These are phyloP conservation scores for Enteromius afrohamiltoni DNA, from an alignment of 2,797 vertebrate species.

Conservation along the genomic window DNA sequence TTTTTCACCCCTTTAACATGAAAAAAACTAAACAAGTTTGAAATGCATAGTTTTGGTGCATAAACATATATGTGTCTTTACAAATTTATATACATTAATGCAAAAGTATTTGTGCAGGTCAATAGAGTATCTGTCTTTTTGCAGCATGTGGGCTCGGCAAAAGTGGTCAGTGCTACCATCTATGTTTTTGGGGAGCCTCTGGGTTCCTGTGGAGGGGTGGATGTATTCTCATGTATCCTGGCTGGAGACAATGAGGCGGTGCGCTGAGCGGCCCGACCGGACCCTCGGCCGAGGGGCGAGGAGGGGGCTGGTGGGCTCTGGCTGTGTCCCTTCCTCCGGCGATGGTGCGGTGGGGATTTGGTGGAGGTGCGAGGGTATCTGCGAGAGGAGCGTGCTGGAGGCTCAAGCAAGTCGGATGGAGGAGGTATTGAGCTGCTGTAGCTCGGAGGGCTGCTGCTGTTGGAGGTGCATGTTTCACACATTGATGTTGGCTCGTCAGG, in stretches of 20 bases:
- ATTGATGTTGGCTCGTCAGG: constrained; percentile 76
- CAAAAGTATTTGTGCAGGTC: constrained; percentile 32
- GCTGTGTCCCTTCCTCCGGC: constrained; percentile 67
- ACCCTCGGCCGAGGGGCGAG: constrained; percentile 66
- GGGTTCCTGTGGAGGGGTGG: constrained; percentile 73
- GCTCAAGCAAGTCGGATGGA: constrained; percentile 70
- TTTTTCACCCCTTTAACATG: constrained; percentile 5
- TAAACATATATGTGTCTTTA: constrained; percentile 37
- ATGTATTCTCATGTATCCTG: constrained; percentile 73
- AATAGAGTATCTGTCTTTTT: constrained; percentile 35
- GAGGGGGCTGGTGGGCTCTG: constrained; percentile 71
- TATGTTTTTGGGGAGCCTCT: constrained; percentile 64
- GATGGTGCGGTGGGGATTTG: constrained; percentile 74
- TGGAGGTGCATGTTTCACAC: constrained; percentile 74
- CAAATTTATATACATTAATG: constrained; percentile 45
- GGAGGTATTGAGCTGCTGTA: constrained; percentile 71
- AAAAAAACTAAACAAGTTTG: constrained; percentile 5
- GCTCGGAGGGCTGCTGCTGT: constrained; percentile 76
- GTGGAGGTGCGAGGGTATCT: constrained; percentile 79
- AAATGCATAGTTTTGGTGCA: constrained; percentile 14
- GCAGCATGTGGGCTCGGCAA: constrained; percentile 35
- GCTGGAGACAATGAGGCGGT: constrained; percentile 67
- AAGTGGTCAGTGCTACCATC: constrained; percentile 10
- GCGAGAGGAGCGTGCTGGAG: constrained; percentile 73
- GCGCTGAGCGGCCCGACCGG: constrained; percentile 73